Evolutionary conservation across 2,113 vertebrate species (phyloP).

Genomic region (Grantiella picta): DNA sequence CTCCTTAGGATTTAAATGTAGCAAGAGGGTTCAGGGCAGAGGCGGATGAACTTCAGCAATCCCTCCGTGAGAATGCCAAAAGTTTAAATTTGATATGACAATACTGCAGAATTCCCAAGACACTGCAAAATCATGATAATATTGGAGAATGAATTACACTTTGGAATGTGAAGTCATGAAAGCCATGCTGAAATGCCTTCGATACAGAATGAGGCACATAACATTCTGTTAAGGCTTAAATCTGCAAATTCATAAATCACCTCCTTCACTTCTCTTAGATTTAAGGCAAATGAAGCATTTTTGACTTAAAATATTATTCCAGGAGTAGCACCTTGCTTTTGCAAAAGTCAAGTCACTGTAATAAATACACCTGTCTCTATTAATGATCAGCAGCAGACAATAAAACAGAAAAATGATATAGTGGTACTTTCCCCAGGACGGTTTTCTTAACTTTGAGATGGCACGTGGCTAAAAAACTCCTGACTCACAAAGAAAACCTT

Average conservation of each 20-base stretch:
- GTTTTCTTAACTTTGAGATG: neutral
- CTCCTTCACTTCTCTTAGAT: neutral
- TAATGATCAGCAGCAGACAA: neutral
- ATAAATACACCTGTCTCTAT: neutral
- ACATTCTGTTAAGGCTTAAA: neutral
- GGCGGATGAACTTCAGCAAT: neutral
- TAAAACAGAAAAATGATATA: neutral
- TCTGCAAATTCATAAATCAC: neutral
- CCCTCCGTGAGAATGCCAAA: neutral
- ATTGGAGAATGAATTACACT: neutral
- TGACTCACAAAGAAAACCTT: neutral
- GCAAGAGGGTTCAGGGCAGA: neutral
- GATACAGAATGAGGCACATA: neutral
- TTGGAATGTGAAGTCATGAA: neutral
- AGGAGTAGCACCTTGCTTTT: neutral
- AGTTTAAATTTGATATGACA: neutral
- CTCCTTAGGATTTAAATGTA: neutral
- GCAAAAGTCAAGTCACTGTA: neutral
- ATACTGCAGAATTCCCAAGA: neutral
- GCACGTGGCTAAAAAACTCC: neutral
- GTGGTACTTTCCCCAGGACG: neutral
- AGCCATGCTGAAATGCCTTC: neutral
- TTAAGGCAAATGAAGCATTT: neutral
- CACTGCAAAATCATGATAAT: neutral
- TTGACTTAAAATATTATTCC: neutral